These are phyloP conservation scores for Mycetomoellerius zeteki DNA, from an alignment of 1,140 invertebrate species.

Conservation along the genomic window DNA sequence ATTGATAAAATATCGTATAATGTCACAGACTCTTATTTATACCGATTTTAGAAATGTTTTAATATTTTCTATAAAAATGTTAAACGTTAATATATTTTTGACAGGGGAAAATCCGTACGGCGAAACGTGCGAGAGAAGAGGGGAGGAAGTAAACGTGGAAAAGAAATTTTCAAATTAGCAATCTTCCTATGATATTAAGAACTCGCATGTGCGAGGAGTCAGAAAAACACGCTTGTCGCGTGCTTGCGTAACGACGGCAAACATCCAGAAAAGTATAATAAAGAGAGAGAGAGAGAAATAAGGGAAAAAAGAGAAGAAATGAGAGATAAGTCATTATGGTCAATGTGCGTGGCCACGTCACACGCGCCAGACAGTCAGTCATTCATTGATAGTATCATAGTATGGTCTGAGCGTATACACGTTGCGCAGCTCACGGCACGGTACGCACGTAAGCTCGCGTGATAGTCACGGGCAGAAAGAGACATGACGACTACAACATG, in stretches of 20 bases:
- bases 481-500: conserved; percentile 55
- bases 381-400: conserved; percentile 83
- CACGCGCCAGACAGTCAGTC: conserved; percentile 79
- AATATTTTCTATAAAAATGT: background rate
- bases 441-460: conserved; percentile 76
- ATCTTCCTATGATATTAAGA: background rate
- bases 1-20: too few relatives aligned
- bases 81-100: background rate
- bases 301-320: conserved; percentile 9
- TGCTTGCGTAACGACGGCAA: conserved; percentile 48
- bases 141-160: conserved; percentile 30
- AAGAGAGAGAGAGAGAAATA: background rate
- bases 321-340: conserved; percentile 75
- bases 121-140: background rate
- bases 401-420: conserved; percentile 69
- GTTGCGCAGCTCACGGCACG: conserved; percentile 68
- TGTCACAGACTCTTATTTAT: background rate
- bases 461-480: conserved; percentile 63
- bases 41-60: background rate
- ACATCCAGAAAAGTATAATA: conserved; percentile 25
- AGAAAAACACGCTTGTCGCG: conserved; percentile 36
- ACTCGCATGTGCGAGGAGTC: conserved; percentile 1
- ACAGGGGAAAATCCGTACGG: background rate
- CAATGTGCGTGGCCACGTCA: conserved; percentile 70
- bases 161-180: conserved; percentile 26